Evolutionary conservation across 2,797 vertebrate genomes (phyloP).

Genomic region (Onychomys torridus): DNA sequence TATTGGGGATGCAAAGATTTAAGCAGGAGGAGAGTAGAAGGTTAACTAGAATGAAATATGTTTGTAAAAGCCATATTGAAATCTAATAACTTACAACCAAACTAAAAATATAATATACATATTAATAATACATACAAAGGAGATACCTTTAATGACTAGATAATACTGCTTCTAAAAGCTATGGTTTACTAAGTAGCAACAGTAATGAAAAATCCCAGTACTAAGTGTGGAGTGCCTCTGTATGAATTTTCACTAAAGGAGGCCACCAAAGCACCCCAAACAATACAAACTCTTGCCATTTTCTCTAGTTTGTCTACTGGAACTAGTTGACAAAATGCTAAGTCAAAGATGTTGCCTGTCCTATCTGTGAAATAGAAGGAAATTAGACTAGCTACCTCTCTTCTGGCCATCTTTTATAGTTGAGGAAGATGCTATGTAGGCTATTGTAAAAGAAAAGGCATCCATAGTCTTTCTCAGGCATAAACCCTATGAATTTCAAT

Average conservation of each 20-base stretch:
- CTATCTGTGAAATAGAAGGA: background rate
- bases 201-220: background rate
- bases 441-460: background rate
- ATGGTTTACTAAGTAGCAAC: background rate
- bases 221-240: background rate
- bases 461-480: background rate
- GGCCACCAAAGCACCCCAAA: background rate
- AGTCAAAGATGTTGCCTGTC: background rate
- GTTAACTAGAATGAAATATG: background rate
- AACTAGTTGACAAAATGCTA: background rate
- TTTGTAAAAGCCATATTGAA: background rate
- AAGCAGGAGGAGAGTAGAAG: too few relatives aligned
- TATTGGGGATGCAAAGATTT: background rate
- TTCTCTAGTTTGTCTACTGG: background rate
- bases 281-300: background rate
- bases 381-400: background rate
- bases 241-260: background rate
- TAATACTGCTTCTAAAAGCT: background rate
- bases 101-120: background rate
- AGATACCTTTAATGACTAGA: background rate
- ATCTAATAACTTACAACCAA: background rate
- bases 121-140: background rate
- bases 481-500: background rate
- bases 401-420: background rate
- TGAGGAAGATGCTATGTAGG: too few relatives aligned